A percentile compares a stretch with the other conserved stretches of the same genome.
These are phyloP conservation scores for Hippocampus zosterae DNA, from an alignment of 2,113 vertebrate genomes.

Conservation along the genomic window DNA sequence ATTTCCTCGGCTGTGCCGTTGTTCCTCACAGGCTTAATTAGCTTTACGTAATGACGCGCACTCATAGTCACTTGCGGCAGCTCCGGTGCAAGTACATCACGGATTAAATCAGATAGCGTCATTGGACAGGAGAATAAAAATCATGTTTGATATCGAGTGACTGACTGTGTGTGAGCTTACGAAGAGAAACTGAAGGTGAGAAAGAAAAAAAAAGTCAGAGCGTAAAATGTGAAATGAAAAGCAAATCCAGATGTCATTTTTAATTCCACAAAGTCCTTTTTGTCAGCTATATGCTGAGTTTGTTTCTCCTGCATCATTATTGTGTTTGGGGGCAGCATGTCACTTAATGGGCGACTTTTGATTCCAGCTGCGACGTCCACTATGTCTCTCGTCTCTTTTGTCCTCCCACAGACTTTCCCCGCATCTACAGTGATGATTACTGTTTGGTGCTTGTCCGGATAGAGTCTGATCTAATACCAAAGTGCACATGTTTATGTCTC, in stretches of 20 bases:
- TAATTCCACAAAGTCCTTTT: constrained; percentile 21
- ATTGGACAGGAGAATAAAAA: constrained; percentile 47
- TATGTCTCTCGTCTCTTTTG: constrained; percentile 42
- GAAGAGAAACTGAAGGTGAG: background rate
- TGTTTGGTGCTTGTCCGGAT: constrained; percentile 35
- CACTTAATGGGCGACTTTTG: constrained; percentile 48
- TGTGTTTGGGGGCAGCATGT: constrained; percentile 33
- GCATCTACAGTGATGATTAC: constrained; percentile 54
- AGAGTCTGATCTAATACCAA: constrained; percentile 25
- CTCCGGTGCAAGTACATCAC: constrained; percentile 45
- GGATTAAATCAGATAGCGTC: constrained; percentile 44
- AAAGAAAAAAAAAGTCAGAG: background rate
- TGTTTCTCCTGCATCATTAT: constrained; percentile 2
- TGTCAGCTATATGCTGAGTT: constrained; percentile 14
- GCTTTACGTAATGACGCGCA: constrained; percentile 28
- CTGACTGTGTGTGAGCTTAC: constrained; percentile 35
- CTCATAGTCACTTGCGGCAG: constrained; percentile 12
- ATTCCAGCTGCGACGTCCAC: constrained; percentile 37
- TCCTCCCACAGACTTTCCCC: constrained; percentile 25
- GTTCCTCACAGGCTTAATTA: constrained; percentile 54
- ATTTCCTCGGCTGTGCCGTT: constrained; percentile 46
- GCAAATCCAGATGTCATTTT: constrained; percentile 24
- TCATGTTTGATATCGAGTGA: constrained; percentile 55
- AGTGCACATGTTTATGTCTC: constrained; percentile 20
- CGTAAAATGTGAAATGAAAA: background rate